Evolutionary conservation across 2,113 vertebrate genomes (phyloP), one percentile per base, ranked within the genome.

Genomic region (Antigone vipio): DNA sequence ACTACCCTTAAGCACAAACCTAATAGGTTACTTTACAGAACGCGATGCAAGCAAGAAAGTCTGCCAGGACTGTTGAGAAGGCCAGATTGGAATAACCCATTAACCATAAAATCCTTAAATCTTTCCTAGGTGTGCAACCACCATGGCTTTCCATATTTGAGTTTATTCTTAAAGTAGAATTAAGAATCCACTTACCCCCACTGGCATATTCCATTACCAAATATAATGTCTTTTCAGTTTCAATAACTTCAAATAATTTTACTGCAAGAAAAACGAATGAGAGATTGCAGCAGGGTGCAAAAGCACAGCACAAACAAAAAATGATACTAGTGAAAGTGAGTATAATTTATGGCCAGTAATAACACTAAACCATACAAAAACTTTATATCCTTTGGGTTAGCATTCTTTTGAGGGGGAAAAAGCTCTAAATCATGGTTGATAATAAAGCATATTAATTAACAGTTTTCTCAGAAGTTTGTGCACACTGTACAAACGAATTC

Each of bases 181-280:
- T 81, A 89, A 95, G 87, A 78, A 83, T 91, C 64, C 56, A 97
- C 98, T 99, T 98, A 99, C 99, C 99, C 59, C 99, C 99, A 75
- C 99, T 99, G 75, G 99, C 99, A 81, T 99, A 99, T 89, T 99
- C 99, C 99, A 99, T 99, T 96, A 99, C 98, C 98, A 99, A 98
- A 97, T 99, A 99, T 85, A 99, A 98, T 6, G 99, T 99, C 98
- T 99, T 99, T 97, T 99, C 99, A 56, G 99, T 99, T 97, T 99
- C 99, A 95, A 99, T 99, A 95, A 99, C 99, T 98, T 99, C 99
- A 98, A 99, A 99, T 97, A 99, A 97, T 98, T 99, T 99, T 97
- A 99, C 99, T 99, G 98, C 58, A 98, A 98, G 88, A 98, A 96
- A 97, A 97, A 94, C 68, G 74, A 96, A 95, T 26, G 56, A 92